phyloP scores from a whole-genome alignment of 2,888 invertebrate genomes.

The Noctua fimbriata region DNA sequence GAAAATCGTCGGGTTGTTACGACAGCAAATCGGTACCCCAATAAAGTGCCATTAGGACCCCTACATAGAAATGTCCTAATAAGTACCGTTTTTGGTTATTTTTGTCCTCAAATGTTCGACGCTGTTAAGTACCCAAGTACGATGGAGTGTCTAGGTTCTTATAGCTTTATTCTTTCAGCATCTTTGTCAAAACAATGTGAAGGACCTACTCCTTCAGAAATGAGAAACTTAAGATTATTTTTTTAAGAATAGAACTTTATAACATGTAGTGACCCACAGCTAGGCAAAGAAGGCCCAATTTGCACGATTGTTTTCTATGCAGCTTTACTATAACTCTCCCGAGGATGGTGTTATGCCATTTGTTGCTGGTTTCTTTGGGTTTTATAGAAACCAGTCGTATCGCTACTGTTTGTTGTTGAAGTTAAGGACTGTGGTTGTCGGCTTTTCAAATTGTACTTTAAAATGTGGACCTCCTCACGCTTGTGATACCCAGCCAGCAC shows the following conservation, averaged over 20 bases:
- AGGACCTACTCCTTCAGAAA: background rate
- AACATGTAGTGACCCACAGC: background rate
- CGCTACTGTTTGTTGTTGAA: background rate
- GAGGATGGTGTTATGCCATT: too few species aligned
- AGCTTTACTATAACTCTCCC: background rate
- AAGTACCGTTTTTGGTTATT: slow-evolving; percentile 57
- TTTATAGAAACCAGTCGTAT: too few species aligned
- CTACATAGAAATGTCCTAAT: slow-evolving; percentile 64
- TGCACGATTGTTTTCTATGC: background rate
- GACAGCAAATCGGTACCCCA: slow-evolving; percentile 59
- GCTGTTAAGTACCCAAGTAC: slow-evolving; percentile 16
- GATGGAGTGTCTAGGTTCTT: slow-evolving; percentile 4
- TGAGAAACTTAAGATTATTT: background rate
- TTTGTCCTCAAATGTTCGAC: slow-evolving; percentile 48
- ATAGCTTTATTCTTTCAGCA: background rate
- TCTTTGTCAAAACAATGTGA: background rate
- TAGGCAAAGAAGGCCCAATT: background rate
- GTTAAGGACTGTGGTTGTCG: background rate
- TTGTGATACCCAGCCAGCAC: background rate
- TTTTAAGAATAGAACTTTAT: background rate
- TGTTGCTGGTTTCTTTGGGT: too few species aligned
- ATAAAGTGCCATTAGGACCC: slow-evolving; percentile 67
- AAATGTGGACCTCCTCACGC: background rate
- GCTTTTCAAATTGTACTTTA: background rate
- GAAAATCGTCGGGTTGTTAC: slow-evolving; percentile 33